These are phyloP conservation scores for Takifugu bimaculatus DNA, from an alignment of 2,113 vertebrate genomes.

Conservation along the genomic window DNA sequence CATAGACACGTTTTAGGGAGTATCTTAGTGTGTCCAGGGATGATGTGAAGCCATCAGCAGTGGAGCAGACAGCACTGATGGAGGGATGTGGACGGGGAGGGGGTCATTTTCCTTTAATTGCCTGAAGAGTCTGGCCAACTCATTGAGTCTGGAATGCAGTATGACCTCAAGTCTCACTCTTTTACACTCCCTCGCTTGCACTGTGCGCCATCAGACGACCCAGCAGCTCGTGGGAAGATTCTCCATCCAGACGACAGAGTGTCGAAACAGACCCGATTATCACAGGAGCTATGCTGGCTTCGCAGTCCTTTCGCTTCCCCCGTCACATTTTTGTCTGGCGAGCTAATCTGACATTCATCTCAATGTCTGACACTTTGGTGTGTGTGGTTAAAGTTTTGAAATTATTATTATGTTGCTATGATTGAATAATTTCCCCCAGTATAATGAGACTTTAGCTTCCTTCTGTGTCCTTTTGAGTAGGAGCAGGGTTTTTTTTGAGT, in stretches of 20 bases:
- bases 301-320: constrained; percentile 4
- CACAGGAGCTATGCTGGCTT: constrained; percentile 40
- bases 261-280: constrained; percentile 53
- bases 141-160: constrained; percentile 64
- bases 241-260: constrained; percentile 40
- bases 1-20: constrained; percentile 52
- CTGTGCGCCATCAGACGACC: constrained; percentile 32
- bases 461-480: background rate
- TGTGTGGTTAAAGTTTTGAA: background rate
- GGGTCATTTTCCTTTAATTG: constrained; percentile 63
- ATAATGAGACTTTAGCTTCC: background rate
- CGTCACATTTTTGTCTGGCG: constrained; percentile 27
- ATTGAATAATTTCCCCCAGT: background rate
- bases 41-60: constrained; percentile 30
- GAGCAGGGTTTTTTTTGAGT: too few species aligned
- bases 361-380: background rate
- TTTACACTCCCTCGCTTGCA: constrained; percentile 48
- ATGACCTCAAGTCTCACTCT: constrained; percentile 54
- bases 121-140: constrained; percentile 60
- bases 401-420: background rate
- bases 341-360: constrained; percentile 12
- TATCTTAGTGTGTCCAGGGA: constrained; percentile 34
- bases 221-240: constrained; percentile 66
- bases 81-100: constrained; percentile 4
- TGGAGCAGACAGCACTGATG: constrained; percentile 41